These are phyloP conservation scores for Ridgeia piscesae DNA, from an alignment of 1,140 invertebrate species.

Conservation along the genomic window DNA sequence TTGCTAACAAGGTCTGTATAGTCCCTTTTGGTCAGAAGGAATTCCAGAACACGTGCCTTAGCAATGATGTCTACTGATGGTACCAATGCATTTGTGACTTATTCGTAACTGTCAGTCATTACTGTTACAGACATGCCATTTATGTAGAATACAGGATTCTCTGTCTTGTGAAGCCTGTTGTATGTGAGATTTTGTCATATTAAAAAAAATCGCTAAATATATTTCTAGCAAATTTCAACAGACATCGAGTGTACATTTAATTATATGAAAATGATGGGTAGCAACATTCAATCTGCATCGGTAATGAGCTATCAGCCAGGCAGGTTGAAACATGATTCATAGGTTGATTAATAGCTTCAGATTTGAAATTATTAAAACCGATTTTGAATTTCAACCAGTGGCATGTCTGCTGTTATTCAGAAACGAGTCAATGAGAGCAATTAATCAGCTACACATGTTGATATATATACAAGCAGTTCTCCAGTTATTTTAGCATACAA, in stretches of 20 bases:
- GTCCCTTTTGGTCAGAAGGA: too few species aligned
- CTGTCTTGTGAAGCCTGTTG: too few species aligned
- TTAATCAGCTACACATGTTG: neutral
- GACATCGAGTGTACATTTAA: neutral
- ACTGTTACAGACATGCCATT: neutral
- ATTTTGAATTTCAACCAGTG: neutral
- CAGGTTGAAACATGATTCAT: neutral
- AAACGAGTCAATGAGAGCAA: neutral
- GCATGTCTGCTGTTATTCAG: neutral
- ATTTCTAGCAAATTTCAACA: neutral
- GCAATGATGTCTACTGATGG: too few species aligned
- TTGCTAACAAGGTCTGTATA: neutral
- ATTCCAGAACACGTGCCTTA: too few species aligned
- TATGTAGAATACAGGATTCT: neutral
- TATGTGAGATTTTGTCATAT: too few species aligned
- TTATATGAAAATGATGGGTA: neutral
- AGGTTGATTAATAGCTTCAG: too few species aligned
- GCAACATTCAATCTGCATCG: neutral
- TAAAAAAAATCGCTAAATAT: neutral
- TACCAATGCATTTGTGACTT: too few species aligned
- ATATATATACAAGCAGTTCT: neutral
- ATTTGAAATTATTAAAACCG: too few species aligned
- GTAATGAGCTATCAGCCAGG: neutral
- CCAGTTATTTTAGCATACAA: neutral
- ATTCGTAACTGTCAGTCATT: too few species aligned